Evolutionary conservation across 2,797 vertebrate genomes (phyloP), one percentile per base, ranked within the genome.

Genomic region (Acanthis flammea): DNA sequence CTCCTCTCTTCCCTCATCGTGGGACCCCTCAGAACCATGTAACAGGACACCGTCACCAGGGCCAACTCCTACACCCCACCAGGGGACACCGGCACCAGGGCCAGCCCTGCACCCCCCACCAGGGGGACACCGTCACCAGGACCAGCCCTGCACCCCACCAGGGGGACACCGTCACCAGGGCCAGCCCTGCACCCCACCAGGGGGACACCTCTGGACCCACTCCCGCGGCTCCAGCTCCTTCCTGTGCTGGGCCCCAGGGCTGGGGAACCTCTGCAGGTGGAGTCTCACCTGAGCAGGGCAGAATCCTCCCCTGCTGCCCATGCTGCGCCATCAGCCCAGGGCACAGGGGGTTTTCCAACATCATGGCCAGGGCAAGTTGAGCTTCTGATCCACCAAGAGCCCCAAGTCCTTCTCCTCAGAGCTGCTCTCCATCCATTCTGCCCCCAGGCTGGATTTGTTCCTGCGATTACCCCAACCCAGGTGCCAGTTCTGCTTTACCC

Each of bases 21-120:
- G n/a, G n/a, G n/a, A n/a, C n/a, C n/a, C n/a, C n/a, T n/a, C n/a
- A n/a, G n/a, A n/a, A n/a, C n/a, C n/a, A n/a, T n/a, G n/a, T n/a
- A n/a, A n/a, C n/a, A n/a, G 16, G 14, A 37, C 33, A 37, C 39
- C 4, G 39, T 7, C 39, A 41, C 39, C 39, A 41, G 6, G 39
- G 39, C 42, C 51, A 55, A 21, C 16, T 10, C 35, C 55, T 58
- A 24, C 6, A 19, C 12, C 37, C 37, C 37, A 37, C 37, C 12
- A 13, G 37, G 37, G 75, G 19, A 45, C 90, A 31, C 62, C n/a
- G 93, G 93, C 97, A 96, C 74, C 58, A 88, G 95, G 84, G 48
- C 19, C 51, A 53, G 51, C 30, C 37, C 37, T 10, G 37, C 12
- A 39, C 12, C 37, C 12, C 37, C 16, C 6, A 13, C 37, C 37